These are phyloP conservation scores for Sterna hirundo DNA, from an alignment of 2,113 vertebrate species.

Conservation along the genomic window DNA sequence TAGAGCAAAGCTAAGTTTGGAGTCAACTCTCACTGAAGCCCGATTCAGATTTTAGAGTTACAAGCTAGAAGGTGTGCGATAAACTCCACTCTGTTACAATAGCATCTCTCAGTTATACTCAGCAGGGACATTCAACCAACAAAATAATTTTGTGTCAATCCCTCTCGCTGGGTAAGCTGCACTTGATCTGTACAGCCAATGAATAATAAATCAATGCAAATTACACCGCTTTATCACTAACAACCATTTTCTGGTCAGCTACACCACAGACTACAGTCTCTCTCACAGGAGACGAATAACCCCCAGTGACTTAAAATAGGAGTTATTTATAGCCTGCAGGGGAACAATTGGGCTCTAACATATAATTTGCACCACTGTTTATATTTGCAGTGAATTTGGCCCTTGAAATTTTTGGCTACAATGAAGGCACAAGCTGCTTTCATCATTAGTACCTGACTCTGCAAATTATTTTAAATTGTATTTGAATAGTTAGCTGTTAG, in stretches of 20 bases:
- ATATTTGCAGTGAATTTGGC: not conserved
- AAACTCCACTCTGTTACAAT: not conserved
- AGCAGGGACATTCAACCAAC: constrained; percentile 19
- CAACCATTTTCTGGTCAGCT: constrained; percentile 60
- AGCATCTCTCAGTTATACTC: not conserved
- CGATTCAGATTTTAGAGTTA: not conserved
- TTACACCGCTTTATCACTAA: constrained; percentile 55
- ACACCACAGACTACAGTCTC: constrained; percentile 22
- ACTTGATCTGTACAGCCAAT: constrained; percentile 44
- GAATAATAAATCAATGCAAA: constrained; percentile 68
- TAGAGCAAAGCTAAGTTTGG: not conserved
- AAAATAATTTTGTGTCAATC: constrained; percentile 33
- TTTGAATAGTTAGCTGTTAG: not conserved
- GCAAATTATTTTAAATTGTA: not conserved
- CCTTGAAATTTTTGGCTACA: not conserved
- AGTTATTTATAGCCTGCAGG: constrained; percentile 47
- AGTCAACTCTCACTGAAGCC: not conserved
- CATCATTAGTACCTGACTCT: not conserved
- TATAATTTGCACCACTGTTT: constrained; percentile 21
- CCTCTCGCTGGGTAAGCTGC: not conserved
- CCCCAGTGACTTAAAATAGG: constrained; percentile 32
- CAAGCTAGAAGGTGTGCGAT: not conserved
- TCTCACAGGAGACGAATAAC: constrained; percentile 39
- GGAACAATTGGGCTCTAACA: constrained; percentile 9
- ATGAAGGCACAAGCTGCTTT: not conserved